A percentile compares a stretch with the other conserved stretches of the same genome.
These are phyloP conservation scores for Mustela lutreola DNA, from an alignment of 2,113 vertebrate genomes.

Conservation along the genomic window DNA sequence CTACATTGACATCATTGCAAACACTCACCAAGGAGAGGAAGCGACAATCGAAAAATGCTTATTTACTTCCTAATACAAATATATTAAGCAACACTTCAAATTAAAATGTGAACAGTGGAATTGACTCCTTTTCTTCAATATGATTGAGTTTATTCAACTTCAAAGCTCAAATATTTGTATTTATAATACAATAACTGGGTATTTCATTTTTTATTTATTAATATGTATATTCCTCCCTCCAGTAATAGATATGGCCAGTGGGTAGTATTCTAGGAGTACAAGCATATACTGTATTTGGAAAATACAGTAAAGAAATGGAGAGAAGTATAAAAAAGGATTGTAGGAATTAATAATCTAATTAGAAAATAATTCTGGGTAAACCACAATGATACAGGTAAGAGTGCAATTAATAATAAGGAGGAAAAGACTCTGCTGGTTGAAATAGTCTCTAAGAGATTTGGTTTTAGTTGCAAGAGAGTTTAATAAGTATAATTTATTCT, in stretches of 20 bases:
- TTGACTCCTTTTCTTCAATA: not conserved
- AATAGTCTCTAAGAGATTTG: not conserved
- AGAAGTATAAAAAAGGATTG: not conserved
- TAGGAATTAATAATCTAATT: not conserved
- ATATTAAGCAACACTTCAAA: not conserved
- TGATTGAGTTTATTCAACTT: not conserved
- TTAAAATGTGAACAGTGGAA: not conserved
- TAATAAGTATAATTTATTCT: not conserved
- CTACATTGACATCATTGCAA: not conserved
- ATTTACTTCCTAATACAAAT: not conserved
- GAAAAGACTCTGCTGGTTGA: not conserved
- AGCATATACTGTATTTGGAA: not conserved
- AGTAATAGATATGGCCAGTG: rapidly evolving
- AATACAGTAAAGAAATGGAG: too few species aligned
- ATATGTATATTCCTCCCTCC: not conserved
- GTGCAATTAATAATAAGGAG: not conserved
- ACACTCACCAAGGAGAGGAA: not conserved
- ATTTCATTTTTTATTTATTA: not conserved
- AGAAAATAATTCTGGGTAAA: not conserved
- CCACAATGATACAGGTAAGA: not conserved
- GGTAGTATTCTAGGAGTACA: not conserved
- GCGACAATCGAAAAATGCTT: not conserved
- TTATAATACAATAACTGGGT: not conserved
- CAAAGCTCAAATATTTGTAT: not conserved
- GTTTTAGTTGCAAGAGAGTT: not conserved